Evolutionary conservation across 2,888 invertebrate species (phyloP), one percentile per base, ranked within the genome.

Genomic region (Philereme transversata): DNA sequence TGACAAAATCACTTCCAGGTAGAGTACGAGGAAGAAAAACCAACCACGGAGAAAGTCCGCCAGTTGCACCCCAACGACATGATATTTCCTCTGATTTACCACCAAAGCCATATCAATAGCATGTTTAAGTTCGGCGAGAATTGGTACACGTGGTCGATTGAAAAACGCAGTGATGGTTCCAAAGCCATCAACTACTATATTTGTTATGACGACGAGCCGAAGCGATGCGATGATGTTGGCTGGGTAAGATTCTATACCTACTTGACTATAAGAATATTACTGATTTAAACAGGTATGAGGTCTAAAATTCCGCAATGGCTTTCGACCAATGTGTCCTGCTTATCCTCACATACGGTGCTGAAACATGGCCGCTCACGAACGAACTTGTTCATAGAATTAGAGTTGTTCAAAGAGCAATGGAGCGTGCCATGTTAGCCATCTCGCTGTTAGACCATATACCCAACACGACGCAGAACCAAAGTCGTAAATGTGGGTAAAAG

Each of bases 41-140:
- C 68, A 0, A 81, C 82, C 0, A 84, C 87, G 0, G 86, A 84
- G 22, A 87, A 84, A 62, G 22, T 71, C 4, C 76, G 70, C n/a
- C 78, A 74, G 10, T 67, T 81, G 59, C 91, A 91, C 57, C 91
- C 90, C 3, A 90, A 90, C 64, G 89, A 90, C 66, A 73, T 91
- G 75, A 80, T 91, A 5, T 91, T 91, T 63, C 88, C 91, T 0
- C 71, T 91, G 57, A 89, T 91, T 64, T 90, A 89, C 69, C 80
- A 78, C 0, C 91, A 91, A 71, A 83, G 65, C 51, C 90, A 91
- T 64, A 83, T 91, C 40, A 90, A 88, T 68, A 90, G 88, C 66
- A 90, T 90, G 90, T 91, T 91, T 66, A 90, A 90, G 71, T 89
- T 89, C 63, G 89, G 88, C 3, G 89, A 87, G 62, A 90, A 87